Base-by-base conservation (phyloP, 2,113 vertebrate species). In the Dicrurus megarhynchus region DNA sequence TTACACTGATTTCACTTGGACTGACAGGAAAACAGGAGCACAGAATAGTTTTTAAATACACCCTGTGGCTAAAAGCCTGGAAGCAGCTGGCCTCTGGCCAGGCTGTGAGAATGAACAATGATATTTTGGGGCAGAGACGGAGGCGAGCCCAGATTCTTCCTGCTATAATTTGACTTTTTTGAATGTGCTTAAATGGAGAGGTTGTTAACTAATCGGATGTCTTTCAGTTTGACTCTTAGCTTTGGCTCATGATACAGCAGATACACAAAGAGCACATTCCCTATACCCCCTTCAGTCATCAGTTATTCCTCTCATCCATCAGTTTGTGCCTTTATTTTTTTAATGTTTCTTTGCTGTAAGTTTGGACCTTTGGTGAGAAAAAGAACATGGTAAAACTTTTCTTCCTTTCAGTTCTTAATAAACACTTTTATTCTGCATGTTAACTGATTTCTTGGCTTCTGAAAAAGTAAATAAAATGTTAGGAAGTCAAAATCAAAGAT, bases 391-490 rank as follows among this genome's bases (percentile, higher is more conserved):
- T 67, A 86, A 63, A 90, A 63, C 6, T 75, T 95, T 84, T 77
- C 26, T 74, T 57, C 50, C 35, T 55, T 90, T 90, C 55, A 77
- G 39, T 49, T 76, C 9, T 27, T 8, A 10, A 74, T 24, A 93
- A 95, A 93, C 15, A 46, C 32, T 86, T 94, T 8, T 39, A 57
- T 85, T 83, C 88, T 69, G 39, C 13, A 9, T 35, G 16, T 73
- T 85, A 90, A 88, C 63, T 46, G 57, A 73, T 73, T 92, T 89
- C 32, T 87, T 67, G 60, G 59, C 55, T 84, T 90, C 50, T 70
- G 33, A 81, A 84, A 55, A 81, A 92, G 47, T 63, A 96, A 95
- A 88, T 32, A 95, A 76, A 96, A 69, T 19, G 14, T 28, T 88
- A 57, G 28, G 80, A 93, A 82, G 33, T 56, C n/a, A 74, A 84